Evolutionary conservation across 2,888 invertebrate species (phyloP), one percentile per base, ranked within the genome.

Genomic region (Drosophila pseudotakahashii): DNA sequence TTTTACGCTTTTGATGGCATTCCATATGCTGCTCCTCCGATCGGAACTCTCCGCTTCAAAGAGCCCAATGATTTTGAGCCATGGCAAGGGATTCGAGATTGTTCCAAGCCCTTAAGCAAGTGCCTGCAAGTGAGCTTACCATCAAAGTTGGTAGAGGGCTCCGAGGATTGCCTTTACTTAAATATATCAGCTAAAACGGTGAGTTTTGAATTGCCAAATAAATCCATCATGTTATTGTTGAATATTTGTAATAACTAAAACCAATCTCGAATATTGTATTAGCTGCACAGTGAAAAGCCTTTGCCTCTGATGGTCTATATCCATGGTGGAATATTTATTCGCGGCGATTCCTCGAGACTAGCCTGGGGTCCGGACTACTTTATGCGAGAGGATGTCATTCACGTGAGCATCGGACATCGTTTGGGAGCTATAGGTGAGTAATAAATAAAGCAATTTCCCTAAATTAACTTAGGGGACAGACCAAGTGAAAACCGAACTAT

Each of bases 331-430:
- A 52, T 0, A 2, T 89, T 67, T 19, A 63, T 36, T 3, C 19
- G 54, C 1, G 89, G 89, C 0, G 87, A 85, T 66, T 61, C 92
- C 19, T 77, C 90, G 68, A 76, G 86, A 4, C 76, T 73, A 4
- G n/a, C 73, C 1, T 86, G 82, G 61, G 91, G 91, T 7, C 92
- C 93, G 0, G 92, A 93, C 55, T 92, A 91, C 73, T 79, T 93
- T 1, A 82, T 93, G 80, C 84, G 88, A 1, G 78, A 80, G 11
- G 91, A 92, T 42, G 78, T 93, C 3, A 80, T 93, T 6, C 72
- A 92, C 2, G 90, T 93, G 2, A 89, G 91, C 2, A 80, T 93
- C 7, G 91, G 92, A 48, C 92, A 93, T 76, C 91, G 93, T 5
- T 52, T 93, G 14, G 93, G 93, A 48, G 80, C 90, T 16, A 86